Evolutionary conservation across 1,140 invertebrate genomes (phyloP).

Genomic region (Belonocnema kinseyi): DNA sequence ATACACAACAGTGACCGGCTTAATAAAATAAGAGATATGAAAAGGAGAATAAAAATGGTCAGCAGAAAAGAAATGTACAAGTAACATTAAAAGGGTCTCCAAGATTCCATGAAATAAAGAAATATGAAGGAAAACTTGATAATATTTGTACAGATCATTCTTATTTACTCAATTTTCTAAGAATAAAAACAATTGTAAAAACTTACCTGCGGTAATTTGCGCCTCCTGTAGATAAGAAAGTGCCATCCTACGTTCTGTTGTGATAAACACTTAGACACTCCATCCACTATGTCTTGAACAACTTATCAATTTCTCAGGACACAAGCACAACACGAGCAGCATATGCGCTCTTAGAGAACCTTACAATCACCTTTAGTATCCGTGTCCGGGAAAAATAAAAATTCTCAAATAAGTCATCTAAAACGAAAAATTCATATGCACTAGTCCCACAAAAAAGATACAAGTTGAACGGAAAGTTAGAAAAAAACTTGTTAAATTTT

Average conservation of each 20-base stretch:
- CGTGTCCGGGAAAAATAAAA: no score
- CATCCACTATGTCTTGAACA: slow-evolving; percentile 53
- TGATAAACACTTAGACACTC: slow-evolving; percentile 62
- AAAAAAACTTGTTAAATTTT: background rate
- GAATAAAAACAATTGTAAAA: background rate
- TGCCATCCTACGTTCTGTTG: slow-evolving; percentile 68
- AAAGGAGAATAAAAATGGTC: no score
- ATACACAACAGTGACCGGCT: no score
- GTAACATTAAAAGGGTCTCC: no score
- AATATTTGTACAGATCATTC: no score
- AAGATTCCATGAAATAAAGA: no score
- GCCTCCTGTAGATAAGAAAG: slow-evolving; percentile 67
- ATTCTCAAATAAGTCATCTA: background rate
- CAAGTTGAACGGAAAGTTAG: background rate
- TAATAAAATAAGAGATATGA: no score
- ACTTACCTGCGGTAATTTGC: slow-evolving; percentile 67
- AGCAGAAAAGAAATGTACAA: no score
- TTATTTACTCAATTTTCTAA: background rate
- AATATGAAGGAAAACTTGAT: no score
- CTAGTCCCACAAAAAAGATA: slow-evolving; percentile 27
- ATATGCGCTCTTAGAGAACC: background rate
- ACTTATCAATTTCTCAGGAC: slow-evolving; percentile 22
- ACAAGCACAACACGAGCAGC: slow-evolving; percentile 25
- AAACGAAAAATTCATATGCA: background rate
- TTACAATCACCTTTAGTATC: slow-evolving; percentile 8